phyloP scores from a whole-genome alignment of 35 echinoderm and acorn worm genomes.

The Hemicentrotus pulcherrimus region DNA sequence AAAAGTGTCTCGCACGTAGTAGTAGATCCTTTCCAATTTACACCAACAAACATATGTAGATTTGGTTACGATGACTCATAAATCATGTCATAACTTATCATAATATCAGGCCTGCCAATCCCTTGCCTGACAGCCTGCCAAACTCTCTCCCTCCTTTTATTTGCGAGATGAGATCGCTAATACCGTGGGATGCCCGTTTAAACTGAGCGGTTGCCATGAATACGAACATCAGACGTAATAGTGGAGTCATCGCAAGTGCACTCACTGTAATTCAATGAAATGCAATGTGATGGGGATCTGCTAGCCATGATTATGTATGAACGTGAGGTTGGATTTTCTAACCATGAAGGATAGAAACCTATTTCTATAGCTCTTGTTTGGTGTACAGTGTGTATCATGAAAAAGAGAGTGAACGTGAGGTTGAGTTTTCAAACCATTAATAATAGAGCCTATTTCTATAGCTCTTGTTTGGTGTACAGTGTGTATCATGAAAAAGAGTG shows the following conservation, averaged over 20 bases:
- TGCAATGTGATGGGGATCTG: constrained; percentile 9
- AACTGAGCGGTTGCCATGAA: constrained; percentile 1
- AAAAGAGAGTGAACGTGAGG: neutral
- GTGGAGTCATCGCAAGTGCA: neutral
- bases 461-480: neutral
- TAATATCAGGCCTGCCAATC: neutral
- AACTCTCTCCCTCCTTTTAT: neutral
- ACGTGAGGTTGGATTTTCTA: constrained; percentile 1
- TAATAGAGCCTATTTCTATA: neutral
- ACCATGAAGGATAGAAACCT: neutral
- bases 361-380: neutral
- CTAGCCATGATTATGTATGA: constrained; percentile 1
- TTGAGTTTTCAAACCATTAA: too few relatives aligned
- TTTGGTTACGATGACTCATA: neutral
- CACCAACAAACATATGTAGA: neutral
- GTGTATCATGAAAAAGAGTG: neutral
- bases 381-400: neutral
- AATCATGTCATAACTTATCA: constrained; percentile 19
- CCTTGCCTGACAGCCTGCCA: constrained; percentile 14
- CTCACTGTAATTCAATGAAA: constrained; percentile 13
- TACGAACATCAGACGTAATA: neutral
- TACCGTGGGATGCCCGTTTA: neutral
- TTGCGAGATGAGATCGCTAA: neutral
- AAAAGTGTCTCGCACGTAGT: neutral
- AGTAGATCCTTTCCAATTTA: neutral